Evolutionary conservation across 2,888 invertebrate species (phyloP).

Genomic region (Athalia circularis): DNA sequence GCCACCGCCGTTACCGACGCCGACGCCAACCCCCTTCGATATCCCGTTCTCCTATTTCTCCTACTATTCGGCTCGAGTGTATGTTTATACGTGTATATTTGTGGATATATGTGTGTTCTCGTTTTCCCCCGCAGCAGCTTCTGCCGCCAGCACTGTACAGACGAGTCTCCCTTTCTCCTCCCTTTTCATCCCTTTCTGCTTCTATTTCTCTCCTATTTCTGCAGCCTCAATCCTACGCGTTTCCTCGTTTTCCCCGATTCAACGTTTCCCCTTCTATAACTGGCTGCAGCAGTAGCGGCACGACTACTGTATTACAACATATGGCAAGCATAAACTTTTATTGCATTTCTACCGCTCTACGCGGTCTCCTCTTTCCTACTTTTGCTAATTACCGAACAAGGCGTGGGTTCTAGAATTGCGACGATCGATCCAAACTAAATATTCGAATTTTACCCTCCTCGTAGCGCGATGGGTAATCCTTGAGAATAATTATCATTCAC

Average conservation of each 20-base stretch:
- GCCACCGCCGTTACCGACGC: conserved; percentile 48
- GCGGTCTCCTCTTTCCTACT: conserved; percentile 57
- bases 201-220: no score
- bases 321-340: conserved; percentile 75
- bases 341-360: conserved; percentile 70
- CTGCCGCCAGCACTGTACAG: neutral
- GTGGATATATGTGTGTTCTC: no score
- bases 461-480: no score
- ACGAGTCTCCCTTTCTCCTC: no score
- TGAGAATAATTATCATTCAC: no score
- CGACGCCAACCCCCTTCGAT: conserved; percentile 16
- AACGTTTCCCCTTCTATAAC: conserved; percentile 51
- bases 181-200: no score
- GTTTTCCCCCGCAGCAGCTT: neutral
- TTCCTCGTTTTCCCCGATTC: conserved; percentile 60
- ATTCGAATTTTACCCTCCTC: neutral
- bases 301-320: conserved; percentile 74
- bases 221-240: no score
- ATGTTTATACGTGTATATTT: neutral
- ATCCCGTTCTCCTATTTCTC: conserved; percentile 37
- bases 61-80: conserved; percentile 12
- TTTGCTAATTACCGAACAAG: conserved; percentile 58
- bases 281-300: conserved; percentile 59
- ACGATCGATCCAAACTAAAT: conserved; percentile 26
- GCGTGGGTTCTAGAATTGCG: conserved; percentile 13